Evolutionary conservation across 2,888 invertebrate genomes (phyloP).

Genomic region (Tortrix viridana): DNA sequence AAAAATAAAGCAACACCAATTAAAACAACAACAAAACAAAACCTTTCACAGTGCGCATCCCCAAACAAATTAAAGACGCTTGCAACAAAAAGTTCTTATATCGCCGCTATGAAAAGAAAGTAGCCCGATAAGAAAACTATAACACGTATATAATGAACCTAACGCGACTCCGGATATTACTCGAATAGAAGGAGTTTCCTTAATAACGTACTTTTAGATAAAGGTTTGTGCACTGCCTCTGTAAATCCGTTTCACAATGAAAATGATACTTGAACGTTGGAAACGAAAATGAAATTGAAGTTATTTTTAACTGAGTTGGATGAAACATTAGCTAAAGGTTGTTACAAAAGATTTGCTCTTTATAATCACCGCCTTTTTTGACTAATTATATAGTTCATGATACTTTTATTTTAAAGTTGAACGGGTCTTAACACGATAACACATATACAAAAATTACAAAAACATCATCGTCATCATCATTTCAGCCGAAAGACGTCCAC

Average conservation of each 20-base stretch:
- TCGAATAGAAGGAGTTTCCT: constrained; percentile 40
- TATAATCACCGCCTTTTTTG: too few relatives aligned
- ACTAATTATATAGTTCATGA: too few relatives aligned
- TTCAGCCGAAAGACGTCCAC: too few relatives aligned
- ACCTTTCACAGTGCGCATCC: constrained; percentile 21
- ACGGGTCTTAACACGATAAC: too few relatives aligned
- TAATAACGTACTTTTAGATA: constrained; percentile 34
- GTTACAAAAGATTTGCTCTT: too few relatives aligned
- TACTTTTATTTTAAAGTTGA: too few relatives aligned
- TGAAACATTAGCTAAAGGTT: too few relatives aligned
- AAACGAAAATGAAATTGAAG: too few relatives aligned
- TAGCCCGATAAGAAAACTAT: constrained; percentile 56
- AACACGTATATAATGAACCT: constrained; percentile 54
- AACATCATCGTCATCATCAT: too few relatives aligned
- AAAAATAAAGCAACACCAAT: not conserved
- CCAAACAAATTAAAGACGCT: constrained; percentile 28
- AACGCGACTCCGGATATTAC: constrained; percentile 44
- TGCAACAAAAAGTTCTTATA: constrained; percentile 25
- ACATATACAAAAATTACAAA: too few relatives aligned
- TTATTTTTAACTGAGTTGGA: too few relatives aligned
- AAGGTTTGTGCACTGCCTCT: constrained; percentile 21
- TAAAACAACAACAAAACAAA: constrained; percentile 14
- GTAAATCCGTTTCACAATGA: constrained; percentile 8
- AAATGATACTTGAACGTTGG: not conserved
- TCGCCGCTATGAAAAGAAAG: constrained; percentile 52